These are phyloP conservation scores for Condylura cristata DNA, from an alignment of 2,113 vertebrate species.

Conservation along the genomic window DNA sequence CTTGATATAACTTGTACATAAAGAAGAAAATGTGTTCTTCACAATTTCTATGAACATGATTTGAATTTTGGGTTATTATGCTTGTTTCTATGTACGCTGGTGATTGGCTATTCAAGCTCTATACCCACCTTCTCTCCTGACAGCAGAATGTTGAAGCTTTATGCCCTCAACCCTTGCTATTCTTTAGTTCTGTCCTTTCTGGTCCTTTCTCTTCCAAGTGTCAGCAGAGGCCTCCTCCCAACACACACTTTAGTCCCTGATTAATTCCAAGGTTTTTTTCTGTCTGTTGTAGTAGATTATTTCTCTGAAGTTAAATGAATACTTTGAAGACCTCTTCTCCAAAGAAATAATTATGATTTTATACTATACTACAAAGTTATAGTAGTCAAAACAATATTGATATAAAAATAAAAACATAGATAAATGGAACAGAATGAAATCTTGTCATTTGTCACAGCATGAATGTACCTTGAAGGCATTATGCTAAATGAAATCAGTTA, in stretches of 20 bases:
- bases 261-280: background rate
- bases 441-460: too few species aligned
- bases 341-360: background rate
- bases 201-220: background rate
- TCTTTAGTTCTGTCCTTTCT: background rate
- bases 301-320: background rate
- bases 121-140: background rate
- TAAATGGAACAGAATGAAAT: too few species aligned
- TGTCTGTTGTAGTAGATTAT: background rate
- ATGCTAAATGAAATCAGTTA: too few species aligned
- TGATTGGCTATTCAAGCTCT: background rate
- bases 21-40: background rate
- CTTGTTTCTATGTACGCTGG: background rate
- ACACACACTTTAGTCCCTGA: background rate
- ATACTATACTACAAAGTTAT: too few species aligned
- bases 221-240: background rate
- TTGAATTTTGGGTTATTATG: background rate
- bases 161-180: background rate
- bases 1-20: background rate
- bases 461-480: too few species aligned
- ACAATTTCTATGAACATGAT: background rate
- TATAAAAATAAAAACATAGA: too few species aligned
- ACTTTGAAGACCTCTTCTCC: background rate
- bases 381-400: background rate
- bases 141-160: background rate